Evolutionary conservation across 2,113 vertebrate species (phyloP), one percentile per base, ranked within the genome.

Genomic region (Oreochromis tanganicae): DNA sequence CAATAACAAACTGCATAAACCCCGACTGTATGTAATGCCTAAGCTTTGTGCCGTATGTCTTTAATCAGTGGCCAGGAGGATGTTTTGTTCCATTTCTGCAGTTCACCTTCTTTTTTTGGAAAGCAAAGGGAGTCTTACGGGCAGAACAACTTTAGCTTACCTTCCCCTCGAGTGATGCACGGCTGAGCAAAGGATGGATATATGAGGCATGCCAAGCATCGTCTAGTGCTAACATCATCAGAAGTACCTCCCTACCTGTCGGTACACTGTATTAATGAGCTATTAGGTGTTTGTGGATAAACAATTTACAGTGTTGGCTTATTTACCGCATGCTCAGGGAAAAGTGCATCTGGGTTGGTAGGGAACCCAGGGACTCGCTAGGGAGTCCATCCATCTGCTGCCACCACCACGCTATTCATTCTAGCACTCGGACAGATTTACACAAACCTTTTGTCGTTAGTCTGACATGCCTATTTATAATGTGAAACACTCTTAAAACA

Each of bases 301-400:
- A 95, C 91, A 93, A 91, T 94, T 95, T 94, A 94, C 92, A 93
- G 88, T 86, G 89, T 80, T 89, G 92, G 91, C 91, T 91, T 95
- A 94, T 95, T 96, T 94, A 94, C 89, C 87, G 89, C 91, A 79
- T 83, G 75, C 90, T 93, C 91, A 88, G 89, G 85, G 87, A 94
- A 93, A 94, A 91, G 93, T 94, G 93, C 94, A 95, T 95, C 91
- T 95, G 94, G 85, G 85, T 85, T 85, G 90, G 91, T 87, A 91
- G 93, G 83, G n/a, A n/a, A n/a, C n/a, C n/a, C n/a, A n/a, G n/a
- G n/a, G n/a, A 80, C 91, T 92, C 66, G 29, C 87, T 82, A 80
- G 91, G 92, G 88, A 93, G 90, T 82, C 85, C 92, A 96, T 96
- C 94, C 92, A 96, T 96, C 95, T 96, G 92, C 90, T 94, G 93